Evolutionary conservation across 2,113 vertebrate genomes (phyloP).

Genomic region (Aspidoscelis tigris): DNA sequence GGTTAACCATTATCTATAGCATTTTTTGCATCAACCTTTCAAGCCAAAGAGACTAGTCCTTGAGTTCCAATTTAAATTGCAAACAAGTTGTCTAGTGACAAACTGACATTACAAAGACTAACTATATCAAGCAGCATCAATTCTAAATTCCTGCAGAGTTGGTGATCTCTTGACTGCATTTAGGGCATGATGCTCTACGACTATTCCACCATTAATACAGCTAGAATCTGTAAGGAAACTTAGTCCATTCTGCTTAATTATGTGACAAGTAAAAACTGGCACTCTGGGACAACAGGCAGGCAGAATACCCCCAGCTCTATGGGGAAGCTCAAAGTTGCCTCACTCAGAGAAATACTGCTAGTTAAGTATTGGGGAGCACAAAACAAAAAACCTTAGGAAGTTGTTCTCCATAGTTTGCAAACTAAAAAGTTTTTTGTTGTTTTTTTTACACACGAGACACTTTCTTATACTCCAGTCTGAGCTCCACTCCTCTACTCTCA

Average conservation of each 20-base stretch:
- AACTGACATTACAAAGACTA: neutral
- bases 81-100: neutral
- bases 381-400: neutral
- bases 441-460: neutral
- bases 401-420: neutral
- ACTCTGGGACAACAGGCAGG: neutral
- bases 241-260: neutral
- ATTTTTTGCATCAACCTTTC: neutral
- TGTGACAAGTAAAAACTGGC: neutral
- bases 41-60: neutral
- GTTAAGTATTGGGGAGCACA: neutral
- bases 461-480: neutral
- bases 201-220: neutral
- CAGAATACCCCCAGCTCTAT: neutral
- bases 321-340: neutral
- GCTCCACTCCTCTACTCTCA: neutral
- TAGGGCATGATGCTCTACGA: neutral
- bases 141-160: rapidly evolving
- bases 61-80: neutral
- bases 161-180: neutral
- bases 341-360: conserved; percentile 4
- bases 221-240: neutral
- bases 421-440: neutral
- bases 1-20: too few species aligned
- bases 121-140: rapidly evolving